Percentiles rank a stretch among this genome's conserved stretches.
Evolutionary conservation across 2,113 vertebrate genomes (phyloP).

Genomic region (Meles meles): DNA sequence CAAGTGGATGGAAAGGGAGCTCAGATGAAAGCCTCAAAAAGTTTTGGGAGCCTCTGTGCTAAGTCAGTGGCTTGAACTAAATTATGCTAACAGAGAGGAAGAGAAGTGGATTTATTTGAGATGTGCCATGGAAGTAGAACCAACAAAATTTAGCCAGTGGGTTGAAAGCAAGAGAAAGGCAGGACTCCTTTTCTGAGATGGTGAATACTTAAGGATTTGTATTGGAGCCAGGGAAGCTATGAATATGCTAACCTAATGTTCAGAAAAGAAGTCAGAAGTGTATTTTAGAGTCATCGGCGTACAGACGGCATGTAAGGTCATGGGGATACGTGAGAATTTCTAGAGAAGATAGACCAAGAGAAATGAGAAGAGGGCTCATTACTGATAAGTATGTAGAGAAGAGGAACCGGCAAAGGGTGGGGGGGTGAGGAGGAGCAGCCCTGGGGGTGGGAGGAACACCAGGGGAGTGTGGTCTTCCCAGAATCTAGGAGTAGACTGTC

Average conservation of each 20-base stretch:
- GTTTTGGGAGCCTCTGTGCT: background rate
- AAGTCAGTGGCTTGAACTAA: background rate
- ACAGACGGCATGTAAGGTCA: background rate
- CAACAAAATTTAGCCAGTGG: background rate
- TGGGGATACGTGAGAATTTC: background rate
- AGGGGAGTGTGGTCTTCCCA: background rate
- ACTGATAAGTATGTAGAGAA: background rate
- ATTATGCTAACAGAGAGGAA: background rate
- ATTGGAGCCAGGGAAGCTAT: background rate
- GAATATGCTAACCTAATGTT: background rate
- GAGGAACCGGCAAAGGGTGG: rapidly evolving
- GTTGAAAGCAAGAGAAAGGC: background rate
- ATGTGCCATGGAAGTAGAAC: background rate
- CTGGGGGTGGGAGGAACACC: background rate
- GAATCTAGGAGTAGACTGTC: background rate
- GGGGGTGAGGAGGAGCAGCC: background rate
- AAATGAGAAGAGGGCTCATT: background rate
- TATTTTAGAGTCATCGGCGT: background rate
- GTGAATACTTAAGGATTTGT: background rate
- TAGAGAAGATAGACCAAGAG: background rate
- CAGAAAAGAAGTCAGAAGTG: background rate
- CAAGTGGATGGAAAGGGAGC: background rate
- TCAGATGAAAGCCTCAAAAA: background rate
- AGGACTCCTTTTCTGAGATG: background rate
- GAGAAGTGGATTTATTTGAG: background rate